Evolutionary conservation across 2,797 vertebrate genomes (phyloP).

Genomic region (Capromys pilorides): DNA sequence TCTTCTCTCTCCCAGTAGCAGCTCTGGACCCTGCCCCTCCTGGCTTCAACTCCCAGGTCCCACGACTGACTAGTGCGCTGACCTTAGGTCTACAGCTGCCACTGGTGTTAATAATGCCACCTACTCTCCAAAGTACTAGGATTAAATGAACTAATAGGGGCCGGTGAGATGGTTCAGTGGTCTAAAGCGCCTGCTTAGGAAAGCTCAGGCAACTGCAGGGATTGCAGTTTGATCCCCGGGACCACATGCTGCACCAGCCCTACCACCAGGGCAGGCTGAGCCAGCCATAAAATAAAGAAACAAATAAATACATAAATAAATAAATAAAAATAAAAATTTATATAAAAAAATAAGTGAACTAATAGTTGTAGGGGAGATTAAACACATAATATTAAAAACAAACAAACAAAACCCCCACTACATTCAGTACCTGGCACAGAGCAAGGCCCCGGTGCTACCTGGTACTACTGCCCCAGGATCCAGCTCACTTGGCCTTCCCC

Average conservation of each 20-base stretch:
- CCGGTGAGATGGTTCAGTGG: too few species aligned
- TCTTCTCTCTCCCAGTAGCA: background rate
- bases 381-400: background rate
- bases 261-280: too few species aligned
- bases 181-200: too few species aligned
- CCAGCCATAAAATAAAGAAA: too few species aligned
- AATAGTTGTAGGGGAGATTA: background rate
- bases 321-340: too few species aligned
- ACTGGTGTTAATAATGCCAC: background rate
- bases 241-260: too few species aligned
- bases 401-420: conserved; percentile 13
- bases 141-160: conserved; percentile 18
- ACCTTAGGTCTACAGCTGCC: background rate
- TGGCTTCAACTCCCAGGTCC: background rate
- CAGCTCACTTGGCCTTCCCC: conserved; percentile 13
- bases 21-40: background rate
- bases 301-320: too few species aligned
- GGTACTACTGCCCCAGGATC: conserved; percentile 18
- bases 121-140: background rate
- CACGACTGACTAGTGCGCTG: background rate
- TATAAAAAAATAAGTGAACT: conserved; percentile 27
- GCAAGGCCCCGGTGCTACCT: background rate
- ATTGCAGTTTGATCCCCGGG: too few species aligned
- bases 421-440: background rate
- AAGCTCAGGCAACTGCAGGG: too few species aligned